Conservation (phyloP, 2,888 invertebrate genomes). For the Caenorhabditis sulstoni region DNA sequence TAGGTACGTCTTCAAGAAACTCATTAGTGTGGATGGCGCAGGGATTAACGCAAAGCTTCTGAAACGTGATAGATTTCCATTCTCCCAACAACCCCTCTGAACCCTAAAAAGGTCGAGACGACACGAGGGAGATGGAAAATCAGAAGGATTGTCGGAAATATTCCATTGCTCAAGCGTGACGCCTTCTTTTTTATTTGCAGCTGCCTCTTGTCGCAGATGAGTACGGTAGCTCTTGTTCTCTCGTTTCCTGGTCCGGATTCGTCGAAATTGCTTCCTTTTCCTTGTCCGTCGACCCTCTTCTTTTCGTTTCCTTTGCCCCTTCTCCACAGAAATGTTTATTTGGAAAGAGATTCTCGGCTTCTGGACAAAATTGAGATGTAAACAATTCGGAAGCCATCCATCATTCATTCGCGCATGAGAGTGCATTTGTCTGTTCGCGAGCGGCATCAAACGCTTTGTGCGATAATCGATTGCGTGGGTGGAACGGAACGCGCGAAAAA, state of each 20-base stretch:
- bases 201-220: background rate
- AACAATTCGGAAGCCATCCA: conserved; percentile 45
- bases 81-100: background rate
- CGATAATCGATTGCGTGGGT: background rate
- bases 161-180: too few relatives aligned
- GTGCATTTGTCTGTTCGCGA: conserved; percentile 5
- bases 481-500: conserved; percentile 6
- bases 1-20: conserved; percentile 22
- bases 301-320: background rate
- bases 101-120: background rate
- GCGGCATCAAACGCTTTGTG: too few relatives aligned
- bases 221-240: background rate
- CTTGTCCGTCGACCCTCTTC: background rate
- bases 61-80: too few relatives aligned
- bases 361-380: conserved; percentile 34
- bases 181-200: background rate
- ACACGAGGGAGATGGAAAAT: too few relatives aligned
- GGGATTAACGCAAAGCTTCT: background rate
- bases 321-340: conserved; percentile 28
- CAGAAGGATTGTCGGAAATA: too few relatives aligned
- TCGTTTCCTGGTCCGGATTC: background rate
- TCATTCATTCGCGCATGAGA: conserved; percentile 52
- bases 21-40: too few relatives aligned
- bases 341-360: conserved; percentile 9
- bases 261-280: conserved; percentile 10